Base-by-base conservation (phyloP, 2,888 invertebrate species). In the Acleris laterana region DNA sequence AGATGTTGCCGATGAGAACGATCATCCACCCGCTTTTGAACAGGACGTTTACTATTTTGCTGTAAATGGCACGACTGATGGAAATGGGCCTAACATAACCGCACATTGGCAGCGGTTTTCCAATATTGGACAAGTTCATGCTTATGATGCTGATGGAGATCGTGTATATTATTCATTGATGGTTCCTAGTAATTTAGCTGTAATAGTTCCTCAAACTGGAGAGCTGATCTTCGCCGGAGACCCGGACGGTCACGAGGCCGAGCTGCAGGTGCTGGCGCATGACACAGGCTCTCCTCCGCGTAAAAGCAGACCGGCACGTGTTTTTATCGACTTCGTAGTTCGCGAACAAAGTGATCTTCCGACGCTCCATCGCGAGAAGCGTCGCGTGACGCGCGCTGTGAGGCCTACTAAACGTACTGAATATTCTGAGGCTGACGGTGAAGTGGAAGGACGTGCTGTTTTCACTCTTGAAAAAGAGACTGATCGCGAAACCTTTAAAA, bases 401-500 rank as follows among this genome's bases (percentile, higher is more conserved):
- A 94, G 98, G 62, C 98, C 98, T n/a, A 98, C 98, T 3, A 98
- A 98, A 91, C 95, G 97, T 73, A 97, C 97, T 72, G 98, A 98
- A 80, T 98, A 98, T 82, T 96, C 97, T 1, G 98, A 98, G 88
- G 96, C 97, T 9, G 98, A 98, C 78, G 98, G 98, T 25, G 96
- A 97, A 82, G 95, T 96, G 16, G 97, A 97, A 82, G 97, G 97
- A 52, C 95, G 97, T 80, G 96, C 96, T 69, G 98, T 97, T 60
- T 98, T 98, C 83, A 96, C 97, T 70, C 90, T 98, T 75, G 98
- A 98, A 82, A 98, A 98, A 86, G 98, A 98, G 90, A 97, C 97
- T 59, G 98, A 98, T 74, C 95, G 97, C 79, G 98, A 98, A 87
- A 97, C 97, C 11, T 98, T 98, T 87, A 98, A 98, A 90, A 97